Evolutionary conservation across 2,113 vertebrate species (phyloP), one percentile per base, ranked within the genome.

Genomic region (Ploceus nigricollis): DNA sequence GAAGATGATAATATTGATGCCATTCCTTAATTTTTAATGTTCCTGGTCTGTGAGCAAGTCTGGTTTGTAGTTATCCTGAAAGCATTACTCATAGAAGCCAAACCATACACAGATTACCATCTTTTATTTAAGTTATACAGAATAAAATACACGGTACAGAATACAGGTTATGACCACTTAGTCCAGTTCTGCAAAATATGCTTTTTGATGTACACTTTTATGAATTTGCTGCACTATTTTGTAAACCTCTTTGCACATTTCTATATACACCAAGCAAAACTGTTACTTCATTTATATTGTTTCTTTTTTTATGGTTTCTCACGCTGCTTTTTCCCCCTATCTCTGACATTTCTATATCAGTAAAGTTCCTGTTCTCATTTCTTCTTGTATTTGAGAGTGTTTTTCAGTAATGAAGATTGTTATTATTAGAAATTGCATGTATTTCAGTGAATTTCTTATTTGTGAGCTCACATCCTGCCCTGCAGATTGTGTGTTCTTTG

Each of bases 281-380:
- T 25, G 4, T 50, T 83, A 68, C 15, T 86, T 61, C 17, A 31
- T 91, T 81, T 37, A 33, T 37, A 47, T 21, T 37, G 27, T 56
- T 31, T 17, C 3, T 25, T 48, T 75, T 78, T 72, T 44, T 11
- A 66, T 1, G 3, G 23, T 57, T 90, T 69, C 45, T 91, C 11
- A 61, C 6, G 7, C 19, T 82, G 23, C 7, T 7, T 45, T 28
- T 27, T 0, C 1, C 6, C 7, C 20, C 28, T 2, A 11, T 63
- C 13, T 50, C 37, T 84, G 50, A 22, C 12, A 76, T 53, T 93
- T 80, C 30, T 6, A 1, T 24, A 60, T 45, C 61, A 76, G 30
- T 47, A 44, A 71, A 76, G 8, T 63, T 85, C 27, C 6, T 65
- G 30, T 69, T 89, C 35, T 39, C 16, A 44, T 69, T 85, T 92